Conservation (phyloP, 2,113 vertebrate species). For the Neomonachus schauinslandi region DNA sequence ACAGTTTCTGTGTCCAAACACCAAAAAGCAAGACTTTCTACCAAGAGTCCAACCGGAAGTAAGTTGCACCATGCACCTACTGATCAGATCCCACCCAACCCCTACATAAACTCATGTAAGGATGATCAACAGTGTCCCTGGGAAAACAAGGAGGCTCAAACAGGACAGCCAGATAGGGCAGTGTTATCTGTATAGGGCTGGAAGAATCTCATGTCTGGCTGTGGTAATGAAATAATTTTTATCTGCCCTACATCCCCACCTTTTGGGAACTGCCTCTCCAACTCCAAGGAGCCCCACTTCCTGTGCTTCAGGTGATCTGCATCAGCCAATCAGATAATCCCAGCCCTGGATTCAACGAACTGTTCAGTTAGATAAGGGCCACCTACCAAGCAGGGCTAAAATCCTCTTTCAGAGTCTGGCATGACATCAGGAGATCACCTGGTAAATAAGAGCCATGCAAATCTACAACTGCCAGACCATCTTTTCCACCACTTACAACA, state of each 20-base stretch:
- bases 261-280: neutral
- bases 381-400: neutral
- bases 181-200: fast-evolving
- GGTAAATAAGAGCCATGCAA: neutral
- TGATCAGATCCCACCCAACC: neutral
- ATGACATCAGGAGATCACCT: neutral
- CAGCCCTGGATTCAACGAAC: neutral
- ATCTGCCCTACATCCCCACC: neutral
- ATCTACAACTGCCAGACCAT: fast-evolving
- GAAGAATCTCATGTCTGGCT: neutral
- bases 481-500: neutral
- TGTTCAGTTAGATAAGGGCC: neutral
- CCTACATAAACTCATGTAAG: neutral
- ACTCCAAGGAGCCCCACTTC: neutral
- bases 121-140: neutral
- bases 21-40: neutral
- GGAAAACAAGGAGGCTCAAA: neutral
- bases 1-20: neutral
- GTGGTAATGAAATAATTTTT: neutral
- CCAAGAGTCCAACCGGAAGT: neutral
- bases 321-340: neutral
- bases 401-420: neutral
- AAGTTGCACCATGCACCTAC: neutral
- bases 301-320: neutral
- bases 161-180: neutral